These are phyloP conservation scores for Icerya purchasi DNA, from an alignment of 2,888 invertebrate species.

Conservation along the genomic window DNA sequence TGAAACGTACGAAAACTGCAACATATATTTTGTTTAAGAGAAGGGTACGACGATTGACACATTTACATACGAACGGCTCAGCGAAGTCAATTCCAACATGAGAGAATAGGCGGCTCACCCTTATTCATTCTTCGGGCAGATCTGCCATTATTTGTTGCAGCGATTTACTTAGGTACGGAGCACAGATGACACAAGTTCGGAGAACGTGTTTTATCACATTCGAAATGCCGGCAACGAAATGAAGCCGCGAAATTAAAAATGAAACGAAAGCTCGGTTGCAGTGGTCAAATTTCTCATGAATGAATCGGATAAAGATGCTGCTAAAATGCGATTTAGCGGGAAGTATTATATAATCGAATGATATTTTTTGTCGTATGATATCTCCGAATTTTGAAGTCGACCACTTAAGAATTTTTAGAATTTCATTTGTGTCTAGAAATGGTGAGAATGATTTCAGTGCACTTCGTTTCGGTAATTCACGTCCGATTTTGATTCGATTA, in stretches of 20 bases:
- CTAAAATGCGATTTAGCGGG: no score
- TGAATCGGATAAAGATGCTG: no score
- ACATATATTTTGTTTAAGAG: not conserved
- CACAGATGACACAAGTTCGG: not conserved
- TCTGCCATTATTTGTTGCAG: slow-evolving; percentile 2
- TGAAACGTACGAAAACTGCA: slow-evolving; percentile 3
- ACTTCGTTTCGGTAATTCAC: no score
- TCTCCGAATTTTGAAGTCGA: no score
- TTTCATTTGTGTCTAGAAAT: no score
- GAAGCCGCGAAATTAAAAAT: not conserved
- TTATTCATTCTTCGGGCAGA: not conserved
- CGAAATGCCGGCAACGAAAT: not conserved
- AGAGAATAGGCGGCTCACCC: not conserved
- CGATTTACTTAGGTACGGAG: not conserved
- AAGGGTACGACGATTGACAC: not conserved
- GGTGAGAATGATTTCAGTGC: no score
- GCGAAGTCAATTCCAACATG: not conserved
- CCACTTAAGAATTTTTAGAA: no score
- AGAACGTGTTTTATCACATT: not conserved
- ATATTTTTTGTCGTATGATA: no score
- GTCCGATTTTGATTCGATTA: no score
- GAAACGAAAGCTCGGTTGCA: no score
- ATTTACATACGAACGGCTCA: not conserved
- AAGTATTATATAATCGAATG: no score
- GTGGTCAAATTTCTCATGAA: no score